phyloP scores from a whole-genome alignment of 2,113 vertebrate genomes.

The Nettapus auritus region DNA sequence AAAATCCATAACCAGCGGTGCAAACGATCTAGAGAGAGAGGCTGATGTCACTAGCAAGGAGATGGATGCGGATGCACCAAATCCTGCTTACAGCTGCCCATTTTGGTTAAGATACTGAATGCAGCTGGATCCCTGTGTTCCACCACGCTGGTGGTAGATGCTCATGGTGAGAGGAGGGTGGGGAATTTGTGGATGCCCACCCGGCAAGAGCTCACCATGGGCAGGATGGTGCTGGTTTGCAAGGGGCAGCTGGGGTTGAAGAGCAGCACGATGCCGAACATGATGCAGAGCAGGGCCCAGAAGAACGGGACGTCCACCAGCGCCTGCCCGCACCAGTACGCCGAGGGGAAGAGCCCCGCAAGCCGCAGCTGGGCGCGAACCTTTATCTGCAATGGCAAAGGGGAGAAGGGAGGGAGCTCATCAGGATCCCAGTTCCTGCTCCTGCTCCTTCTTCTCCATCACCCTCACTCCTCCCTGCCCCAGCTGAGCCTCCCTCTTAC shows the following conservation, averaged over 20 bases:
- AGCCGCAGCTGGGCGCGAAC: slow-evolving; percentile 82
- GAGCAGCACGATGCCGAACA: slow-evolving; percentile 60
- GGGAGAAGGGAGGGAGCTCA: neutral
- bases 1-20: slow-evolving; percentile 76
- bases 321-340: slow-evolving; percentile 91
- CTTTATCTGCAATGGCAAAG: slow-evolving; percentile 76
- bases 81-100: neutral
- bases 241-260: neutral
- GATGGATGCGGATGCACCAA: fast-evolving
- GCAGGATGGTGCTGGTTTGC: fast-evolving
- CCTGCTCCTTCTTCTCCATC: neutral
- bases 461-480: neutral
- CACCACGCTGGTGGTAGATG: neutral
- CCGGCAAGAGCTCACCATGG: neutral
- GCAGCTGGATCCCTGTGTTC: too few species aligned
- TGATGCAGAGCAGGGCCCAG: slow-evolving; percentile 79
- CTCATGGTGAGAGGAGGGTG: fast-evolving
- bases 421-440: neutral
- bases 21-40: slow-evolving; percentile 75
- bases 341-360: slow-evolving; percentile 86
- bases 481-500: neutral
- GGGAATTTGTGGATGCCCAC: fast-evolving
- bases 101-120: fast-evolving
- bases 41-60: neutral
- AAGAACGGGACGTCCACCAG: slow-evolving; percentile 85